phyloP scores from a whole-genome alignment of 2,888 invertebrate genomes.

The Melangyna quadrimaculata region DNA sequence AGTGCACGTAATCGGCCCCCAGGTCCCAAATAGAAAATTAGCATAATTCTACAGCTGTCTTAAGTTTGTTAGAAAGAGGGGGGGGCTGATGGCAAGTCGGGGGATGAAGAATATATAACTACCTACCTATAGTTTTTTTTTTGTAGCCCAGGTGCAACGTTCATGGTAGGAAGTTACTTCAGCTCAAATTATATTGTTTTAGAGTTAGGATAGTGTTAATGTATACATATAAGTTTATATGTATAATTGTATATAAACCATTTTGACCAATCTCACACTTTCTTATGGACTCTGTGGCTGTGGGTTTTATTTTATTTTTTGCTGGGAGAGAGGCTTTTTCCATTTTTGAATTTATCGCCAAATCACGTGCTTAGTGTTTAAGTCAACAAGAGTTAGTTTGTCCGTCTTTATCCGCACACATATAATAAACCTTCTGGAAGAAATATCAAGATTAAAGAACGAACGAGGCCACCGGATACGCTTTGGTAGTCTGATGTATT shows the following conservation, averaged over 20 bases:
- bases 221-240: too few relatives aligned
- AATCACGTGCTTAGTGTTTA: constrained; percentile 70
- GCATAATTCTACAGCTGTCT: constrained; percentile 64
- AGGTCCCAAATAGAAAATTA: constrained; percentile 57
- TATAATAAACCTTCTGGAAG: neutral
- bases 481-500: constrained; percentile 44
- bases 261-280: constrained; percentile 54
- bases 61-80: neutral
- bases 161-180: constrained; percentile 21
- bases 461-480: constrained; percentile 53
- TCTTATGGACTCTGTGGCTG: neutral
- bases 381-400: constrained; percentile 67
- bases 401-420: constrained; percentile 45
- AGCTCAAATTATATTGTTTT: constrained; percentile 50
- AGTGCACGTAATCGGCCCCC: constrained; percentile 61
- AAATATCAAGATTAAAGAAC: constrained; percentile 41
- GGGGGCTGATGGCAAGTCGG: neutral
- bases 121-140: neutral
- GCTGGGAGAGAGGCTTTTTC: constrained; percentile 24
- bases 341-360: constrained; percentile 64
- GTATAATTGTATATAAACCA: constrained; percentile 5
- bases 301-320: neutral
- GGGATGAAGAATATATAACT: neutral
- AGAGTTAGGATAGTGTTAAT: too few relatives aligned
- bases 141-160: constrained; percentile 50